Base-by-base conservation (phyloP, 2,797 vertebrate species). In the Scyliorhinus canicula region DNA sequence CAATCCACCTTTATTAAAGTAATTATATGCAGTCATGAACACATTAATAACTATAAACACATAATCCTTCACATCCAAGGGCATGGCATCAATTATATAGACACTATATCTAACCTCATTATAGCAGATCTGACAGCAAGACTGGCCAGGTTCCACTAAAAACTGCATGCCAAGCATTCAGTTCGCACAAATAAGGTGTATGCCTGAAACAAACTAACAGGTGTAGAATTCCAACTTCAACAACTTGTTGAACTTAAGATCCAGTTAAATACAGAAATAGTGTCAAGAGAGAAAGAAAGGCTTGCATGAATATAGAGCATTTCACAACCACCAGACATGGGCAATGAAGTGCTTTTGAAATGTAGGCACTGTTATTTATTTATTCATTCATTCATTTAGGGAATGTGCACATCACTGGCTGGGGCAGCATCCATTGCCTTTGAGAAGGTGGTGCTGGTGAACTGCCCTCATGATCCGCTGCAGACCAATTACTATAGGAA, bases 1-100 rank as follows among this genome's bases (percentile, higher is more conserved):
- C n/a, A n/a, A n/a, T n/a, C n/a, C n/a, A n/a, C n/a, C n/a, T n/a
- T 88, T 97, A 98, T 97, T 96, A 96, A 96, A 97, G 96, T 96
- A 97, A 98, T 98, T 98, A 98, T 96, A 97, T 96, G 96, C 96
- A 96, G 96, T 96, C 96, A 96, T 97, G 97, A 97, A 96, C 96
- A 97, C 97, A 97, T 97, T 97, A 98, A 98, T 98, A 98, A 97
- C 96, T 95, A 93, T 95, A 96, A 85, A 96, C 95, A 95, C 40
- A 65, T 40, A 52, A 88, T 88, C 85, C 31, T 88, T 88, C 85
- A n/a, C 85, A 55, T 55, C 31, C 85, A 88, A 88, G 85, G 85
- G 85, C 85, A 88, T 35, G 85, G 3, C 31, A 88, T 52, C 85
- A 88, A 88, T 88, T 88, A 88, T 16, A 88, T 35, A 57, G 85